Base-by-base conservation (phyloP, 1,140 invertebrate species). In the Heliconius nattereri region DNA sequence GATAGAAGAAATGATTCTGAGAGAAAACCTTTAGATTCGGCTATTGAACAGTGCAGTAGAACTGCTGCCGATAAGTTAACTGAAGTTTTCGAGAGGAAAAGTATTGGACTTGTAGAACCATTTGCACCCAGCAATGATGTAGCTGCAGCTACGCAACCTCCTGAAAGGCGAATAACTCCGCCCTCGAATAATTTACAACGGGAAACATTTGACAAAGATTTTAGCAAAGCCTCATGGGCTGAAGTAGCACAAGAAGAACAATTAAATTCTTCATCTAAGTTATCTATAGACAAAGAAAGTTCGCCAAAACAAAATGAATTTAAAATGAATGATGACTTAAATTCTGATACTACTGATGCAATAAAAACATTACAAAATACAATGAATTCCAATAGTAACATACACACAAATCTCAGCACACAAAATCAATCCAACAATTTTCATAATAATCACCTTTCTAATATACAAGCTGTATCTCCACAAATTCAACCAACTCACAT, bases 11-110 rank as follows among this genome's bases (percentile, higher is more conserved):
- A 84, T 86, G 94, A 95, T 75, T 82, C 86, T 66, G 94, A 95
- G 23, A 88, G 91, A 76, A 94, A 94, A 84, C 81, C 91, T 32
- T 90, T 94, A 75, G 89, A 84, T 73, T 79, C 87, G 71, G 85
- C 89, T 73, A 81, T 84, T 72, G 91, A 94, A 82, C 85, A 85
- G 74, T 91, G 84, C 76, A 91, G 86, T 85, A 89, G 90, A 86
- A 91, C 91, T 75, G 91, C 90, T 74, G 93, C 91, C 72, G 94
- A 95, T 81, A 94, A 94, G 84, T 85, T 94, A 73, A 91, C 88
- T 71, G 94, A 94, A 89, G 91, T 92, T 52, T 94, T 94, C 87
- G 94, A 95, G 86, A 87, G 94, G 76, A 95, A 94, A 86, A 94
- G 91, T 80, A 90, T 92, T 81, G 90, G 90, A 32, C 23, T 93